Base-by-base conservation (phyloP, 2,797 vertebrate genomes). In the Chiloscyllium punctatum region DNA sequence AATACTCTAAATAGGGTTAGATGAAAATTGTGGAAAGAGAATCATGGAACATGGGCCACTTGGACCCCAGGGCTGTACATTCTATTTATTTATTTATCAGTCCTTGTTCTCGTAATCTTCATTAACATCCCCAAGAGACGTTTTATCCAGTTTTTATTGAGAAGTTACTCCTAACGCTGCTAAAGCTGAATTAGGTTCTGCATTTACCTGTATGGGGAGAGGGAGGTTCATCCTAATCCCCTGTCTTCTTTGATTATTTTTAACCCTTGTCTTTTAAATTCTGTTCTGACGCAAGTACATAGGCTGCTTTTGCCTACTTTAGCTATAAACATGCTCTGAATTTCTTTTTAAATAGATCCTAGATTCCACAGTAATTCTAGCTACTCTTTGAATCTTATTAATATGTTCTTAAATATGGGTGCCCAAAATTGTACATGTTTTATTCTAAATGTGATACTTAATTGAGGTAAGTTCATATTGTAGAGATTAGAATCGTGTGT, bases 291-390 rank as follows among this genome's bases (percentile, higher is more conserved):
- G 90, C 62, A 92, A 21, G 3, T 27, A 92, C 37, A 37, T 69
- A 92, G 90, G 62, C 66, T 42, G 90, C 90, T 92, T 92, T 92
- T 92, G 33, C 68, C 88, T 91, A 68, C 57, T 91, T 91, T 37
- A 91, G 33, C 88, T 66, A 21, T 21, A n/a, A 92, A 25, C n/a
- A 42, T 42, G n/a, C 3, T 21, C n/a, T 42, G 21, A 69, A 92
- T 68, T 69, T 69, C 21, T 66, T 68, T 68, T 62, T n/a, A 21
- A 42, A 69, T 23, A 9, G n/a, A 42, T 92, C 37, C n/a, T 42
- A 37, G 42, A 42, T 92, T 18, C 90, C 33, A 42, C 37, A 69
- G 42, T 69, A 92, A 90, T n/a, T 4, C 53, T 66, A n/a, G 33
- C 62, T 57, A 62, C 5, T 16, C 21, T 84, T n/a, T 90, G 4